Percentiles rank a stretch among this genome's conserved stretches.
These are phyloP conservation scores for Himantopus leucocephalus DNA, from an alignment of 2,113 vertebrate genomes.

Conservation along the genomic window DNA sequence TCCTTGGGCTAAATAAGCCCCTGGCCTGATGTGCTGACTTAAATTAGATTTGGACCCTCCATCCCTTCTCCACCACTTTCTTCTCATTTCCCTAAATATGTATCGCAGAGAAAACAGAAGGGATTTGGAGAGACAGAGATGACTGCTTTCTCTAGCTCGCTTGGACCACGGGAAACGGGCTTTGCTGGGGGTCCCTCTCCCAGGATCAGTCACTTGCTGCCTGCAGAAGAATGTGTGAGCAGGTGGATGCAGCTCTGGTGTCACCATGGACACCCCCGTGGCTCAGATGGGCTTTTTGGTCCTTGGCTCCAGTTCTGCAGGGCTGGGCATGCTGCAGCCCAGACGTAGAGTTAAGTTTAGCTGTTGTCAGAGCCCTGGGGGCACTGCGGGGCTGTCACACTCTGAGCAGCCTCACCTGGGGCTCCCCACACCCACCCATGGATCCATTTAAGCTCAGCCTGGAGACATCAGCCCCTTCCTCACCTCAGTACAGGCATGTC, in stretches of 20 bases:
- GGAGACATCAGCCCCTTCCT: not conserved
- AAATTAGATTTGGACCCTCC: not conserved
- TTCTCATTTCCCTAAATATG: not conserved
- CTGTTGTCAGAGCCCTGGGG: too few relatives aligned
- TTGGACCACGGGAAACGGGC: fast-evolving
- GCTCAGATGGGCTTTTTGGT: not conserved
- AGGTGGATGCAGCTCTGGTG: not conserved
- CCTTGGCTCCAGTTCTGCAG: not conserved
- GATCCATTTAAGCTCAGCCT: not conserved
- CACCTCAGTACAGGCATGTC: fast-evolving
- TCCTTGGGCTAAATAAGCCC: not conserved
- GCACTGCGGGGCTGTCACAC: not conserved
- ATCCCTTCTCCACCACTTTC: not conserved
- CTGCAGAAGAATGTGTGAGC: fast-evolving
- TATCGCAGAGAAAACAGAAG: not conserved
- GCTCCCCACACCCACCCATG: fast-evolving
- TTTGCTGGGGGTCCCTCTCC: fast-evolving
- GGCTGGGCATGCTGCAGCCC: not conserved
- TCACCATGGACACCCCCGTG: fast-evolving
- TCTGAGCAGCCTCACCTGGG: not conserved
- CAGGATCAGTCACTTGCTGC: not conserved
- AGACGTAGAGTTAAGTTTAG: fast-evolving
- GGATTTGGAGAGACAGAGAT: not conserved
- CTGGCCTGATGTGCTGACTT: not conserved
- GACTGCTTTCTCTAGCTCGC: not conserved